Conservation (phyloP, 1,140 invertebrate species). For the Plutomurus gul region DNA sequence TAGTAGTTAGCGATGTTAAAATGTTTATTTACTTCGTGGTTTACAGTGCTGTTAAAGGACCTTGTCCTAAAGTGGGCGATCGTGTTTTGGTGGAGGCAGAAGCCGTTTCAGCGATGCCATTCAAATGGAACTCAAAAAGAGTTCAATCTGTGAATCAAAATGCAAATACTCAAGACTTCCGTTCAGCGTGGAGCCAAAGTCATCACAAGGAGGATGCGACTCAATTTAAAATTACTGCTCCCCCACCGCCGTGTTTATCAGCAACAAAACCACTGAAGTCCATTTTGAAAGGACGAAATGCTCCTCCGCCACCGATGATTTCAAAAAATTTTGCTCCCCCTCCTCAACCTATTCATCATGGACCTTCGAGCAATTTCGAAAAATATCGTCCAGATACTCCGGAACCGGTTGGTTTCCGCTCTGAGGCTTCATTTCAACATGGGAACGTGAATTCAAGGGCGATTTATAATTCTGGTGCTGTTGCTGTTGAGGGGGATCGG, state of each 20-base stretch:
- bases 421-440: not conserved
- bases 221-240: not conserved
- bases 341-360: not conserved
- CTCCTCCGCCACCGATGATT: conserved; percentile 30
- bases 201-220: not conserved
- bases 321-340: not conserved
- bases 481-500: too few relatives aligned
- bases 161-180: not conserved
- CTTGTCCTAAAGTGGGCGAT: conserved; percentile 76
- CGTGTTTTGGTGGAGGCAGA: conserved; percentile 88
- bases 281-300: conserved; percentile 11
- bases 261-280: not conserved
- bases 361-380: not conserved
- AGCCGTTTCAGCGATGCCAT: conserved; percentile 91
- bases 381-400: conserved; percentile 4
- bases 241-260: not conserved
- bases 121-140: conserved; percentile 94
- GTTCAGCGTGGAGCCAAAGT: not conserved
- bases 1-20: not conserved
- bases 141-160: conserved; percentile 73
- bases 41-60: conserved; percentile 76
- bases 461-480: too few relatives aligned
- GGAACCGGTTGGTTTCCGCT: conserved; percentile 6
- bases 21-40: not conserved
- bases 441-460: too few relatives aligned